A percentile compares a stretch with the other conserved stretches of the same genome.
phyloP scores from a whole-genome alignment of 1,140 invertebrate species.

The Drosophila malerkotliana region DNA sequence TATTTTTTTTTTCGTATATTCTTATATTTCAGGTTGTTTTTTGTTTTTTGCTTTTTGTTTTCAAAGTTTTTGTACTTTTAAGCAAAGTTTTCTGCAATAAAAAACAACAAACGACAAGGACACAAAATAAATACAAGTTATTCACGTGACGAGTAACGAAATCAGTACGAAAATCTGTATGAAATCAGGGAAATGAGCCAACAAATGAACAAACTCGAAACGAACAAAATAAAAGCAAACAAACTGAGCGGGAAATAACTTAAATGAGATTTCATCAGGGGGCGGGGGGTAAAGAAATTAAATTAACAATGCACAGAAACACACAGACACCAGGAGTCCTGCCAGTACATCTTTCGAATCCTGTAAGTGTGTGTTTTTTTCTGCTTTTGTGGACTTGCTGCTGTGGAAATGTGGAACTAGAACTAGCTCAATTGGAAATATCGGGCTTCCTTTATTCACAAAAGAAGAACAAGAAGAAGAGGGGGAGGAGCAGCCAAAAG shows the following conservation, averaged over 20 bases:
- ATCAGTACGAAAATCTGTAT: conserved; percentile 10
- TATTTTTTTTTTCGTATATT: conserved; percentile 31
- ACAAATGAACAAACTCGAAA: conserved; percentile 16
- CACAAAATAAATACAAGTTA: conserved; percentile 70
- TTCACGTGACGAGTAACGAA: conserved; percentile 35
- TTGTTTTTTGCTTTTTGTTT: conserved; percentile 44
- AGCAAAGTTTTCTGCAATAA: conserved; percentile 77
- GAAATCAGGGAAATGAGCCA: conserved; percentile 7
- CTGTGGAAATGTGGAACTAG: conserved; percentile 55
- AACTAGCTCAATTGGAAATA: conserved; percentile 81
- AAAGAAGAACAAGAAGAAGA: conserved; percentile 25
- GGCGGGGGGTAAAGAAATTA: conserved; percentile 46
- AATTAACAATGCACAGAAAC: conserved; percentile 42
- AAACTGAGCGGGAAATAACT: conserved; percentile 56
- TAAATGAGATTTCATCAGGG: conserved; percentile 37
- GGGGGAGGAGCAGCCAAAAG: conserved; percentile 37
- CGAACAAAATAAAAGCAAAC: conserved; percentile 40
- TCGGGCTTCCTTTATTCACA: conserved; percentile 63
- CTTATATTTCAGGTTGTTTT: conserved; percentile 14
- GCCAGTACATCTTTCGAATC: conserved; percentile 4
- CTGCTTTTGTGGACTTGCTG: conserved; percentile 23
- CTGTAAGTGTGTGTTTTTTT: conserved; percentile 19
- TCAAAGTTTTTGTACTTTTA: conserved; percentile 74
- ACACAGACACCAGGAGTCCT: conserved; percentile 49
- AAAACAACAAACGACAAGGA: conserved; percentile 76